A percentile compares a stretch with the other conserved stretches of the same genome.
Conservation (phyloP, 2,113 vertebrate species). For the Hippocampus zosterae region DNA sequence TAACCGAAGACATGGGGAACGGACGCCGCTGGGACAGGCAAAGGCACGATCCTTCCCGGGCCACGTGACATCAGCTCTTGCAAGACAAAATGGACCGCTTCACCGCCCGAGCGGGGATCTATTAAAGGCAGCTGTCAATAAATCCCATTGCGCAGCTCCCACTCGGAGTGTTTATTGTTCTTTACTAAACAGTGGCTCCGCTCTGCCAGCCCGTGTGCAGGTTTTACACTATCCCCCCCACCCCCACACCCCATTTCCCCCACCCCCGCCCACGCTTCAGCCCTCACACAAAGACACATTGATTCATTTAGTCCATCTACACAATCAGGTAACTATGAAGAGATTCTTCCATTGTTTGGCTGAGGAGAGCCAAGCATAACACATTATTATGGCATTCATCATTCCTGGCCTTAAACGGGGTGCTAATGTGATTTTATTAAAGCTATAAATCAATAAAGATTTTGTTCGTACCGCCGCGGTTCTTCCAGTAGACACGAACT, state of each 20-base stretch:
- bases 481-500: conserved; percentile 94
- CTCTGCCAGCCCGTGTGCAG: conserved; percentile 28
- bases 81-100: conserved; percentile 55
- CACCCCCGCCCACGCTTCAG: conserved; percentile 15
- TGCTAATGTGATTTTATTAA: conserved; percentile 42
- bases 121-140: conserved; percentile 71
- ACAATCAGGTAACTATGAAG: conserved; percentile 34
- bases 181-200: conserved; percentile 56
- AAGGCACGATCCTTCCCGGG: conserved; percentile 33
- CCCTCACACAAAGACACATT: conserved; percentile 52
- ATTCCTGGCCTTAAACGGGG: conserved; percentile 36
- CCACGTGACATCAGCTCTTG: conserved; percentile 59
- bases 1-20: conserved; percentile 43
- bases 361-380: conserved; percentile 38
- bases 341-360: conserved; percentile 33
- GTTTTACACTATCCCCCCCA: conserved; percentile 21
- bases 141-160: conserved; percentile 36
- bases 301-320: conserved; percentile 48
- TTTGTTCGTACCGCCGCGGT: conserved; percentile 76
- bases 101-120: conserved; percentile 33
- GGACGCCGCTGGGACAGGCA: conserved; percentile 50
- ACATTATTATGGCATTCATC: conserved; percentile 38
- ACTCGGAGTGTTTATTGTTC: conserved; percentile 64
- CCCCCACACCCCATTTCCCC: too few relatives aligned
- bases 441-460: conserved; percentile 36